Evolutionary conservation across 2,888 invertebrate species (phyloP), one percentile per base, ranked within the genome.

Genomic region (Blera fallax): DNA sequence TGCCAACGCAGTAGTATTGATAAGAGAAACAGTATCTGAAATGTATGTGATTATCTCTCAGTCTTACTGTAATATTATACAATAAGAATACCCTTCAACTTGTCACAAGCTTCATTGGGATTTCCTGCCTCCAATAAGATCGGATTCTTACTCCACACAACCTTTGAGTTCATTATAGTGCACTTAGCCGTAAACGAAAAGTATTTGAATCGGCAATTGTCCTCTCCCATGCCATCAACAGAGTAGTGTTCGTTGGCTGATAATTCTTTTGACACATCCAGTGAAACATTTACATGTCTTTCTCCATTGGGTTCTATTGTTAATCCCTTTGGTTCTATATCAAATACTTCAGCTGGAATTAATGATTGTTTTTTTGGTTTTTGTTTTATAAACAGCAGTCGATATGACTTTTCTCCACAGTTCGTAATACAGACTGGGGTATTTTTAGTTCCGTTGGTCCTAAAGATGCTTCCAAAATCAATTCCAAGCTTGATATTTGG

Each of bases 341-440:
- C 24, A 3, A 80, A 80, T 16, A 52, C 14, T 0, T 32, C 0
- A 10, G 8, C 8, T 0, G 45, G 45, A 8, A 54, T 8, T 34
- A 34, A 1, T 8, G 10, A 1, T 1, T 2, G 1, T 10, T 11
- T 69, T 8, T 77, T 78, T 0, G 52, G 1, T 11, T 88, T 90
- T 0, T 88, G 65, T 0, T 89, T 89, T 1, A 73, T 77, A 16
- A 91, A 87, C 0, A 69, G 72, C 1, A 91, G 11, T n/a, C 89
- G 90, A 79, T 92, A 92, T 0, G 62, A 11, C 0, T 89, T 89
- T 27, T 72, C 32, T 2, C 92, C 91, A 8, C 72, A 87, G 78
- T 91, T 92, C 1, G 65, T 78, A 0, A 91, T 88, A n/a, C 79
- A 87, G 0, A 91, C 78, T 0, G 72, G 78, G 8, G 70, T 45